phyloP scores from a whole-genome alignment of 1,140 invertebrate species.

The Aplysia californica region DNA sequence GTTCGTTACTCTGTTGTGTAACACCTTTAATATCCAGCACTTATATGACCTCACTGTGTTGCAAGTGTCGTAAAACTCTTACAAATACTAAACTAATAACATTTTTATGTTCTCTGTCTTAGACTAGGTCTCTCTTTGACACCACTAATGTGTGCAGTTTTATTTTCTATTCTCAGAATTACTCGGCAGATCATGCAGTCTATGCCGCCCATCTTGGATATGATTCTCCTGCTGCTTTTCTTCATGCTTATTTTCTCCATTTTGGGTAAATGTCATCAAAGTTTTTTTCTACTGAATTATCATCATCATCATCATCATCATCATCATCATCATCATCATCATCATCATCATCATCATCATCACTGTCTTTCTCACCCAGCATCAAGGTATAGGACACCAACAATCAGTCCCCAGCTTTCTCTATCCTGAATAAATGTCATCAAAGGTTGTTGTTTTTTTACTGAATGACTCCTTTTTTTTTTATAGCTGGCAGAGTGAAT shows the following conservation, averaged over 20 bases:
- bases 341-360: neutral
- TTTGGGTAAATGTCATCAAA: constrained; percentile 64
- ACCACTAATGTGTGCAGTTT: too few relatives aligned
- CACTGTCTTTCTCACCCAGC: too few relatives aligned
- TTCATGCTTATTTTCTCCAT: constrained; percentile 88
- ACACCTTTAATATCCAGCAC: too few relatives aligned
- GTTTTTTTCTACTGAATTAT: constrained; percentile 9
- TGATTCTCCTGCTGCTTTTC: constrained; percentile 86
- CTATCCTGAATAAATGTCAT: too few relatives aligned
- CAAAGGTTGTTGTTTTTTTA: too few relatives aligned
- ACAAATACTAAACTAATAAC: neutral
- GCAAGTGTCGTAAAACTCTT: neutral
- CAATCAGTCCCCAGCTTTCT: too few relatives aligned
- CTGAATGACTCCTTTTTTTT: too few relatives aligned
- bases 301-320: neutral
- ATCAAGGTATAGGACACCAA: too few relatives aligned
- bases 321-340: neutral
- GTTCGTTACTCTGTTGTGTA: too few relatives aligned
- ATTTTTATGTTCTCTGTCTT: neutral
- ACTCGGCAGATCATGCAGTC: constrained; percentile 78
- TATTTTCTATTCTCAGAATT: constrained; percentile 58
- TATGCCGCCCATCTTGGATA: constrained; percentile 88
- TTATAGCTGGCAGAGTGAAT: too few relatives aligned
- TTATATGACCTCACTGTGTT: too few relatives aligned
- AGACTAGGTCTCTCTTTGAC: neutral